Percentiles rank a stretch among this genome's conserved stretches.
Conservation (phyloP, 1,140 invertebrate species). For the roundworm (Caenorhabditis elegans) region WBcel235 BX284603.4:6848001-6848500, state of each 20-base stretch:
- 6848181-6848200: too few species aligned
- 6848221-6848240: too few species aligned
- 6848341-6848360: too few species aligned
- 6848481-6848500: too few species aligned
- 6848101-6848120: constrained; percentile 47
- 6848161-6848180: too few species aligned
- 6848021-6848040: background rate
- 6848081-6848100: constrained; percentile 38
- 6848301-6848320: too few species aligned
- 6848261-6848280: too few species aligned
- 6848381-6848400: constrained; percentile 53
- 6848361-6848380: constrained; percentile 43
- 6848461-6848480: background rate
- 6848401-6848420: constrained; percentile 44
- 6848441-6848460: constrained; percentile 3
- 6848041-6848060: background rate
- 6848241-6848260: too few species aligned
- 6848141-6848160: background rate
- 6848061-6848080: constrained; percentile 24
- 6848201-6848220: too few species aligned
- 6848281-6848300: too few species aligned
- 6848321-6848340: too few species aligned
- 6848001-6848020: background rate
- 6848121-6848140: constrained; percentile 45
- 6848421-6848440: constrained; percentile 46